Base-by-base conservation (phyloP, 2,113 vertebrate genomes). In the Forbesichthys agassizii region DNA sequence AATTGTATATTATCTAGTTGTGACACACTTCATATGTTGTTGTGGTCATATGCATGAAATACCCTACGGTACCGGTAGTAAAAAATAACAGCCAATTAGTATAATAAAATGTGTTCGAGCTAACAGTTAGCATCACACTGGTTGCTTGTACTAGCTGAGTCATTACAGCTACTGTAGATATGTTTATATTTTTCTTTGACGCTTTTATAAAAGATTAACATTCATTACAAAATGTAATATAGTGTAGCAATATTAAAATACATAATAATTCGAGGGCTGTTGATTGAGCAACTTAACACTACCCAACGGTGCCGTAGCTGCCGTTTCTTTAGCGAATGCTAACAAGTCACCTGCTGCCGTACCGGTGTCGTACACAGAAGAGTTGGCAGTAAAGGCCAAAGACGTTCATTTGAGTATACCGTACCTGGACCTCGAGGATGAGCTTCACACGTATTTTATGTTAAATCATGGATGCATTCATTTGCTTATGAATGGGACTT, bases 81-180 rank as follows among this genome's bases (percentile, higher is more conserved):
- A 33, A 47, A 62, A 64, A 0, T 33, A 0, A 2, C 11, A 1
- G 52, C 11, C 11, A 11, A 11, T 1, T 10, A 3, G 11, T 8
- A 47, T 10, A 16, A 48, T 67, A 55, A 7, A 73, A 27, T 4
- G 53, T 42, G 67, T 72, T 68, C 74, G 18, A 13, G 75, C 80
- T 86, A 79, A 69, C 51, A 16, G 11, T 33, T 42, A 36, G 7
- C 8, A 56, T 77, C 60, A 16, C n/a, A n/a, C 46, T n/a, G 33
- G 60, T 42, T 62, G 9, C 61, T 10, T 18, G 33, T 68, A 72
- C 66, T 9, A 84, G 88, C 89, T 90, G 89, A 90, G 89, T 90
- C 89, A 90, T 88, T 77, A 77, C 80, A 70, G 86, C 86, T 75
- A 76, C 48, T 63, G 13, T 13, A 9, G 3, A 64, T 71, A 48